Evolutionary conservation across 2,888 invertebrate genomes (phyloP).

Genomic region (Taphrorychus bicolor): DNA sequence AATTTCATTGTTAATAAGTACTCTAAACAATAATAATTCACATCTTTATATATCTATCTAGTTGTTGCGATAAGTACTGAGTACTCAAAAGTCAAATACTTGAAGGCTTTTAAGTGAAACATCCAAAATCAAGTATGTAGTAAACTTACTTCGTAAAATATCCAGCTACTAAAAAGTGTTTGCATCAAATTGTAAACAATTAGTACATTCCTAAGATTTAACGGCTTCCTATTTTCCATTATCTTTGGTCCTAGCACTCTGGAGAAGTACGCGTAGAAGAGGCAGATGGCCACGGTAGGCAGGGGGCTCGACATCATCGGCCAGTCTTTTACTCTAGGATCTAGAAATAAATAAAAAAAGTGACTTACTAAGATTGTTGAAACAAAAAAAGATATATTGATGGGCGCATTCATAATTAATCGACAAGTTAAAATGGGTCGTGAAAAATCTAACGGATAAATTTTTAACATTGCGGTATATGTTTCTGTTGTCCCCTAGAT

Average conservation of each 20-base stretch:
- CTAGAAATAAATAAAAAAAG: slow-evolving; percentile 68
- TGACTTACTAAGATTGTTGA: no score
- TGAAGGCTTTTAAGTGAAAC: no score
- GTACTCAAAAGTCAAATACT: no score
- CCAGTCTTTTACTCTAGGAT: slow-evolving; percentile 90
- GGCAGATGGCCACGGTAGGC: slow-evolving; percentile 88
- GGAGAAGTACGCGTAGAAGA: slow-evolving; percentile 87
- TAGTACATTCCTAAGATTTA: slow-evolving; percentile 80
- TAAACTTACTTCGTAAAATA: slow-evolving; percentile 76
- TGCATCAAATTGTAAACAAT: slow-evolving; percentile 89
- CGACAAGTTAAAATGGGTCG: no score
- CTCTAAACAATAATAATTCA: background rate
- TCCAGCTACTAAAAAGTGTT: slow-evolving; percentile 90
- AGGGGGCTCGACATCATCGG: slow-evolving; percentile 93
- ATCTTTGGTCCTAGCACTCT: slow-evolving; percentile 82
- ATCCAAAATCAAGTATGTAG: background rate
- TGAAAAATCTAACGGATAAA: no score
- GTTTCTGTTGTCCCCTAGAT: no score
- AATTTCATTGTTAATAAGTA: background rate
- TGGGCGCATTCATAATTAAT: no score
- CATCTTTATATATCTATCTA: no score
- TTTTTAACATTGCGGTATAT: no score
- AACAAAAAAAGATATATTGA: no score
- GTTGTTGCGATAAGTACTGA: no score
- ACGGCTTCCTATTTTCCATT: slow-evolving; percentile 91